A percentile compares a stretch with the other conserved stretches of the same genome.
phyloP scores from a whole-genome alignment of 2,113 vertebrate species.

The Gymnarchus niloticus region DNA sequence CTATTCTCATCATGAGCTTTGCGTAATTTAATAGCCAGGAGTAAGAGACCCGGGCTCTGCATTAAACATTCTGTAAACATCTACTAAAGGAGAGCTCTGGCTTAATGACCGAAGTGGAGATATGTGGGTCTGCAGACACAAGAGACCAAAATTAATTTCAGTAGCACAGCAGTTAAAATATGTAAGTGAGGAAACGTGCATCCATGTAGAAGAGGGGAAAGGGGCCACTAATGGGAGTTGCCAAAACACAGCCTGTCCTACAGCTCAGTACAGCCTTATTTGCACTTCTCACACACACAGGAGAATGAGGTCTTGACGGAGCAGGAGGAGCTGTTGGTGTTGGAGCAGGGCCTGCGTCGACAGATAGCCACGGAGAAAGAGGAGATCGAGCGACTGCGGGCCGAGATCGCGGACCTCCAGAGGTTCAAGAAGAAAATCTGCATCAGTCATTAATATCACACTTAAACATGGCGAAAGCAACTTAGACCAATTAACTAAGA shows the following conservation, averaged over 20 bases:
- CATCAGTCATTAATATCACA: neutral
- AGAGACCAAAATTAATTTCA: neutral
- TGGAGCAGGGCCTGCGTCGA: conserved; percentile 89
- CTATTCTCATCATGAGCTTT: no score
- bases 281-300: conserved; percentile 50
- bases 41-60: neutral
- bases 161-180: neutral
- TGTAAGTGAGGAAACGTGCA: neutral
- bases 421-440: no score
- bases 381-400: conserved; percentile 88
- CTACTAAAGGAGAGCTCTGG: neutral
- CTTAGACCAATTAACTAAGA: neutral
- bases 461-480: neutral
- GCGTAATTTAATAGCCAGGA: neutral
- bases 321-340: conserved; percentile 90
- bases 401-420: conserved; percentile 94
- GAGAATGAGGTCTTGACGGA: conserved; percentile 97
- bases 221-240: no score
- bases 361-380: conserved; percentile 95
- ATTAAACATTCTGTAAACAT: neutral
- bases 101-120: neutral
- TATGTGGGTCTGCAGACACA: neutral
- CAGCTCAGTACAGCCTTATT: neutral
- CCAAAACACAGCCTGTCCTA: no score
- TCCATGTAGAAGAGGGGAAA: no score